Base-by-base conservation (phyloP, 2,113 vertebrate species). In the Heptranchias perlo region DNA sequence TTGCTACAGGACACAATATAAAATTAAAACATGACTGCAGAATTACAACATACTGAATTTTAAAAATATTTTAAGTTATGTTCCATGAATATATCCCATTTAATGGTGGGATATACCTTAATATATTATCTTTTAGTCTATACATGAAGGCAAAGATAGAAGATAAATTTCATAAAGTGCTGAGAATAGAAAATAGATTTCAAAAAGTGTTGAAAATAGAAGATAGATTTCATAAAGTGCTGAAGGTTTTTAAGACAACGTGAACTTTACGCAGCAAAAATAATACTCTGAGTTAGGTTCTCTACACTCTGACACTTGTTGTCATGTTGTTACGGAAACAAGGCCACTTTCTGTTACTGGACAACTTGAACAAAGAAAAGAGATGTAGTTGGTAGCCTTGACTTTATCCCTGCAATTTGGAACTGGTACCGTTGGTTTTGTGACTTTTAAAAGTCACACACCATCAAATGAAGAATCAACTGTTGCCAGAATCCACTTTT, bases 121-220 rank as follows among this genome's bases (percentile, higher is more conserved):
- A 62, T 44, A 39, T 64, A 28, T 89, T 31, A 89, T 89, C 86
- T 11, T 52, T 23, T 89, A 54, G 54, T 44, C 61, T 94, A 31
- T 64, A 64, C 58, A 94, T 62, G 23, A 94, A 39, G 31, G 58
- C 91, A 93, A 64, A 91, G 52, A 58, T 91, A 91, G 87, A 91
- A 91, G 52, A 91, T 58, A 28, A 58, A 94, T 94, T 92, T 94
- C 92, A 94, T 13, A 94, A 94, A 94, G 62, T 94, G 92, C n/a
- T 94, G 52, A 65, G 44, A 89, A 52, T 54, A 89, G 49, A 52
- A 49, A 23, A 49, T 28, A 28, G 91, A 94, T 94, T 92, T 94
- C 92, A 94, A 11, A 94, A 94, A 94, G 62, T 94, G 92, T 21
- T 94, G 52, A 65, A 64, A 89, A 52, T 54, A 89, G 49, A 52